Base-by-base conservation (phyloP, 2,797 vertebrate species). In the Ataeniobius toweri region DNA sequence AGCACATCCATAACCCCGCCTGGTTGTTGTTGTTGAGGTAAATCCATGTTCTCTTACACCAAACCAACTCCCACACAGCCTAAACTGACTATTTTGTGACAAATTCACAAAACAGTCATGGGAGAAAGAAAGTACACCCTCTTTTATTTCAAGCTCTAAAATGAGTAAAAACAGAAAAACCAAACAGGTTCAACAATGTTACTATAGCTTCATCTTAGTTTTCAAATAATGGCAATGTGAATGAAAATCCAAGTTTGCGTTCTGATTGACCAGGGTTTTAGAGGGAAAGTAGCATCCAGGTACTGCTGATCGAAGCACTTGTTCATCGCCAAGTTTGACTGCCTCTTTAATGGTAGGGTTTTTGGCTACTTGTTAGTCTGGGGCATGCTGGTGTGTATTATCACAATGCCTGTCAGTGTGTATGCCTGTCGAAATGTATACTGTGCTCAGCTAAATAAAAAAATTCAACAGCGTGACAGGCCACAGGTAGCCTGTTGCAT, bases 31-130 rank as follows among this genome's bases (percentile, higher is more conserved):
- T 73, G 80, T 74, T 75, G 68, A 76, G 71, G 82, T 75, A 71
- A n/a, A n/a, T 9, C 24, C 22, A 5, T 24, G 6, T 1, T 8
- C 79, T 84, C 75, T 87, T 67, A 84, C 75, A 89, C 85, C 88
- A 89, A 85, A 87, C 85, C 74, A 6, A 74, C 75, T 75, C 75
- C 10, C 39, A 83, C 74, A 80, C 87, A 13, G 12, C 89, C 87
- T 81, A 84, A 84, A 58, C 74, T 80, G 75, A 77, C 83, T 36
- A 44, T 79, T 84, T 89, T 46, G 4, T 68, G 0, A 5, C 65
- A n/a, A 44, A 14, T 69, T 69, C 39, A 44, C 41, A 7, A 46
- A 44, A 46, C 39, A 26, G 22, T 16, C 67, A 26, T 0, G 13
- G 22, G 22, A 24, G 46, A 69, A 69, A 46, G 41, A 69, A 69